A percentile compares a stretch with the other conserved stretches of the same genome.
Conservation (phyloP, 2,888 invertebrate species). For the Hirtodrosophila duncani region DNA sequence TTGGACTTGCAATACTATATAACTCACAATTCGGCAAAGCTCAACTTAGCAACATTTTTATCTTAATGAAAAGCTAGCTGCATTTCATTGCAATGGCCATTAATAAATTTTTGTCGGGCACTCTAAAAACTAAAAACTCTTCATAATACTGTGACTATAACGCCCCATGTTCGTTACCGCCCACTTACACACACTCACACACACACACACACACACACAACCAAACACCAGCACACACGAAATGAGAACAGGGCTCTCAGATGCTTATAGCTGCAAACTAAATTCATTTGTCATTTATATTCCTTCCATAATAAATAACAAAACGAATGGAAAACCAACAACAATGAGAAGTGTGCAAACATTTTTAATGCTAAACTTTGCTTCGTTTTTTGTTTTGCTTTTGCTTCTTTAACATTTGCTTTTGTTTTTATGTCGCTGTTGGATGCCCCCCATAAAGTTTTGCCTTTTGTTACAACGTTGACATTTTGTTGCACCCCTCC, state of each 20-base stretch:
- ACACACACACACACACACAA: background rate
- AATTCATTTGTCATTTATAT: background rate
- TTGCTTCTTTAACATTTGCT: conserved; percentile 2
- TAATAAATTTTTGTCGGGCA: too few relatives aligned
- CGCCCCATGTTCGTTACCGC: too few relatives aligned
- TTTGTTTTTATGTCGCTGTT: conserved; percentile 23
- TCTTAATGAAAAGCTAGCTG: too few relatives aligned
- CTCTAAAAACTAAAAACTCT: too few relatives aligned
- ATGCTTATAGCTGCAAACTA: background rate
- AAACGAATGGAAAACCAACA: too few relatives aligned
- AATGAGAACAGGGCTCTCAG: background rate
- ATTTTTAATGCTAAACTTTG: conserved; percentile 43
- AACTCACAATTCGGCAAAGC: too few relatives aligned
- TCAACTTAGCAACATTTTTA: too few relatives aligned
- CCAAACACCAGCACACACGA: background rate
- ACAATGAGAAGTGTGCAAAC: conserved; percentile 27
- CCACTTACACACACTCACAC: too few relatives aligned
- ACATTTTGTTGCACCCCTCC: conserved; percentile 31
- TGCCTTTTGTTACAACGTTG: conserved; percentile 47
- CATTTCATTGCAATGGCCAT: too few relatives aligned
- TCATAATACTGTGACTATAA: too few relatives aligned
- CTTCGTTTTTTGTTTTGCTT: conserved; percentile 12
- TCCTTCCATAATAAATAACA: background rate
- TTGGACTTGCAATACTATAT: too few relatives aligned
- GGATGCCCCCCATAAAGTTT: conserved; percentile 34